Evolutionary conservation across 2,113 vertebrate genomes (phyloP).

Genomic region (Menura novaehollandiae): DNA sequence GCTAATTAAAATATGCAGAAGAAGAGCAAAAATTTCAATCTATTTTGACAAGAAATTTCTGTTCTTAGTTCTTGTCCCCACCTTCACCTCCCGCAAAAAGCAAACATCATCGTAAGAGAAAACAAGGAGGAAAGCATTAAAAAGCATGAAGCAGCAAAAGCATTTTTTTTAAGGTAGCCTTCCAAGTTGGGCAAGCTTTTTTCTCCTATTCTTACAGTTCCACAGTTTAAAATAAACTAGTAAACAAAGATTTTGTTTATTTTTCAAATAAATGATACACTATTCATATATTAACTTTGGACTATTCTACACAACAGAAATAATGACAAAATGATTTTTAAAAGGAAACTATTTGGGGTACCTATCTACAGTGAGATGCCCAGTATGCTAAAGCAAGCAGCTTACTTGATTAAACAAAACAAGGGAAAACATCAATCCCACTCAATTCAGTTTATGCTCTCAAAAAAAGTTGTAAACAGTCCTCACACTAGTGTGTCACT

Average conservation of each 20-base stretch:
- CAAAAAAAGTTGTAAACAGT: not conserved
- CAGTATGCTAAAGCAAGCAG: not conserved
- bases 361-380: not conserved
- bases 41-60: not conserved
- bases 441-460: not conserved
- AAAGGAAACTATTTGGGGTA: not conserved
- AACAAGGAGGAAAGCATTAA: not conserved
- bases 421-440: not conserved
- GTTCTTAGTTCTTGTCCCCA: not conserved
- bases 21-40: not conserved
- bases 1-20: not conserved
- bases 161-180: not conserved
- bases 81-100: not conserved
- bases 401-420: not conserved
- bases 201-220: not conserved
- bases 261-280: fast-evolving
- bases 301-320: not conserved
- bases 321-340: not conserved
- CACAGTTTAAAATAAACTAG: not conserved
- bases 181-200: not conserved
- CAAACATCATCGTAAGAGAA: not conserved
- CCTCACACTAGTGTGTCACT: not conserved
- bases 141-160: not conserved
- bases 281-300: not conserved
- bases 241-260: not conserved